phyloP scores from a whole-genome alignment of 2,888 invertebrate species.

The Muschampia plurimacula region DNA sequence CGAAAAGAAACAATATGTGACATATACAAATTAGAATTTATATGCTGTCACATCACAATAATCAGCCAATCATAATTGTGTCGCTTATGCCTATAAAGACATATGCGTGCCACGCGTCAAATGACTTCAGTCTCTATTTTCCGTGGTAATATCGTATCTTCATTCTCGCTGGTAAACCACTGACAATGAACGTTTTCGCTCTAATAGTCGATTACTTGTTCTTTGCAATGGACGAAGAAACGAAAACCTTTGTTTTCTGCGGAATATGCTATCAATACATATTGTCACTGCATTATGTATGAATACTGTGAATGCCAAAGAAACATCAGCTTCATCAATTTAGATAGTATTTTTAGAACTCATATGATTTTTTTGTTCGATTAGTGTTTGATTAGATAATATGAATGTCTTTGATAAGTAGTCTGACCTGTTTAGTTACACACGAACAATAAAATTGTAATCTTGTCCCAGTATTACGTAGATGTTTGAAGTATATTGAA shows the following conservation, averaged over 20 bases:
- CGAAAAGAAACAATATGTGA: no score
- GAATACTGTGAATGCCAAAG: conserved; percentile 31
- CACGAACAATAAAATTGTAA: conserved; percentile 52
- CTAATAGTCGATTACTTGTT: background rate
- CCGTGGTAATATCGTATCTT: background rate
- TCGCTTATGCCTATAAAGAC: no score
- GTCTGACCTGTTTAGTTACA: conserved; percentile 46
- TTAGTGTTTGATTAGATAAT: conserved; percentile 19
- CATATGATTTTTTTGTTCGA: conserved; percentile 16
- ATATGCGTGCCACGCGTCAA: no score
- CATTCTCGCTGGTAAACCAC: conserved; percentile 15
- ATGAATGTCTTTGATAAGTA: conserved; percentile 23
- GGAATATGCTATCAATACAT: background rate
- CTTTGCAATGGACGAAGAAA: conserved; percentile 7
- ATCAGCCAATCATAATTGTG: no score
- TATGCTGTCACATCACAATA: no score
- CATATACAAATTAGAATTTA: no score
- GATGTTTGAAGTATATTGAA: conserved; percentile 61
- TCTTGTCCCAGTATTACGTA: conserved; percentile 71
- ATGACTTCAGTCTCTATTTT: no score
- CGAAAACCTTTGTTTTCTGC: conserved; percentile 3
- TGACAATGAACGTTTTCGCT: conserved; percentile 15
- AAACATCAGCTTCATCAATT: conserved; percentile 28
- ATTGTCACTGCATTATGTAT: conserved; percentile 14
- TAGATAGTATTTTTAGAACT: conserved; percentile 24